Evolutionary conservation across 2,888 invertebrate genomes (phyloP), one percentile per base, ranked within the genome.

Genomic region (Habroteleia sp.): DNA sequence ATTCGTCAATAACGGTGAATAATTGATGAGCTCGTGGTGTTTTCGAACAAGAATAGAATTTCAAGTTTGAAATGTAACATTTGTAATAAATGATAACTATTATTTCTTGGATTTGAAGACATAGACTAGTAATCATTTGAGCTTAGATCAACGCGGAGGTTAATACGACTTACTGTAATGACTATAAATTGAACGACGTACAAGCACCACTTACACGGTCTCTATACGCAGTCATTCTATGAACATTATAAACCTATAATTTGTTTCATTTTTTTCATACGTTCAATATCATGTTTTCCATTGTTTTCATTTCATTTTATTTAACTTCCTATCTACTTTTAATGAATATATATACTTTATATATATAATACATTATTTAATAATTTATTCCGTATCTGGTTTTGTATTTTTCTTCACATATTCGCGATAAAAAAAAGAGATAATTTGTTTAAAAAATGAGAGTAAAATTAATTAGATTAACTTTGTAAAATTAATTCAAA

Each of bases 81-180:
- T 66, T 46, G 65, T 37, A 25, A 66, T 46, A 42, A 66, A 66
- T 54, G 14, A 54, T 66, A 39, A 66, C 37, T 66, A 44, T 54
- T 66, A 54, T 54, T 54, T 37, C 16, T 33, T 39, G 46, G 54
- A 54, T 66, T 46, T 35, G 65, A 54, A 54, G 52, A 66, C 37
- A 42, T 54, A 66, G 52, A 52, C 54, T 29, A 42, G 54, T 14
- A 66, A 54, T 66, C 65, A 54, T 66, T 44, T 44, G 37, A 54
- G 54, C 65, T 54, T 54, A 54, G 65, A 66, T 66, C 65, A 66
- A 66, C 65, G 54, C 23, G 46, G 65, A 66, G 65, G 56, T 66
- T 66, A 66, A 66, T 48, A 20, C 46, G 66, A 46, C 56, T 66
- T 66, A 39, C 44, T 10, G n/a, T 65, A 65, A 66, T 66, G 35